Evolutionary conservation across 2,888 invertebrate species (phyloP).

Genomic region (Xestobium rufovillosum): DNA sequence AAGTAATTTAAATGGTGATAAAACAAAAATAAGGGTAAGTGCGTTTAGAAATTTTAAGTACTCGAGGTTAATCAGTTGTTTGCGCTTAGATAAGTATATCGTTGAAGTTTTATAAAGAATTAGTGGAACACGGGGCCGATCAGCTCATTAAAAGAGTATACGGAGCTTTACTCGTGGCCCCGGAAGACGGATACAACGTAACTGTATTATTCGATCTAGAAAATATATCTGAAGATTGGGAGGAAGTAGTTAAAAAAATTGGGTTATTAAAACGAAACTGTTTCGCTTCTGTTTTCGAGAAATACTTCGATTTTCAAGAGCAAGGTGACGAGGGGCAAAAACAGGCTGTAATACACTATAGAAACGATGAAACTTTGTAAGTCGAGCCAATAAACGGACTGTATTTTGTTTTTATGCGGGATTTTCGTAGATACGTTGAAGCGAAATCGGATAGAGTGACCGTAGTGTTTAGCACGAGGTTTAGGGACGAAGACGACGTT

Average conservation of each 20-base stretch:
- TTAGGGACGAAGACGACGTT: conserved; percentile 97
- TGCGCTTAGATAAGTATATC: conserved; percentile 87
- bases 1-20: conserved; percentile 93
- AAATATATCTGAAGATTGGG: conserved; percentile 85
- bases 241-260: conserved; percentile 81
- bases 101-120: conserved; percentile 96
- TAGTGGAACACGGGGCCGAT: conserved; percentile 97
- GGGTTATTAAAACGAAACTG: conserved; percentile 95
- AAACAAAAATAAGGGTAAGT: conserved; percentile 93
- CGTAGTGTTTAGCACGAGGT: conserved; percentile 97
- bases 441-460: conserved; percentile 98
- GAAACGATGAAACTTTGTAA: conserved; percentile 98
- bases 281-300: conserved; percentile 98
- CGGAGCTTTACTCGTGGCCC: conserved; percentile 69
- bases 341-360: conserved; percentile 95
- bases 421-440: conserved; percentile 91
- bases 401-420: conserved; percentile 7
- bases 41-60: conserved; percentile 3
- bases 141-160: conserved; percentile 91
- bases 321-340: conserved; percentile 84
- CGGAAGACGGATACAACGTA: conserved; percentile 93
- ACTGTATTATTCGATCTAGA: conserved; percentile 90
- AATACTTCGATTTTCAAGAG: conserved; percentile 97
- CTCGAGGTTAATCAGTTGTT: conserved; percentile 7
- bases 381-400: too few relatives aligned